Conservation (phyloP, 2,113 vertebrate species). For the Rhegmatorhina hoffmannsi region DNA sequence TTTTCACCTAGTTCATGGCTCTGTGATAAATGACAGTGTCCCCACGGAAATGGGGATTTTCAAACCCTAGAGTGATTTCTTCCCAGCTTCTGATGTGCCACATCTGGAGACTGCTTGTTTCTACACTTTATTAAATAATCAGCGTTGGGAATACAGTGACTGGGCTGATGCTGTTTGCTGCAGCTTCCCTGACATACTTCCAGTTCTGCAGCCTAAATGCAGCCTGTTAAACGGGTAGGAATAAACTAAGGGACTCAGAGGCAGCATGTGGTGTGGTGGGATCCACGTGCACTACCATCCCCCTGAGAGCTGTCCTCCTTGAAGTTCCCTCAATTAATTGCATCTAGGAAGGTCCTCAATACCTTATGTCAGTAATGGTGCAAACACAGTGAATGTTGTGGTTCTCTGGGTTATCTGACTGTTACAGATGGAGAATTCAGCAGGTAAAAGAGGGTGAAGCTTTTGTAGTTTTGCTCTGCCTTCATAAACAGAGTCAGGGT, state of each 20-base stretch:
- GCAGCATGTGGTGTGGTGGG: neutral
- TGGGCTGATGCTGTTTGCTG: neutral
- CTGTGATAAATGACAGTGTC: neutral
- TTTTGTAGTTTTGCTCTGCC: neutral
- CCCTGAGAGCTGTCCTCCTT: neutral
- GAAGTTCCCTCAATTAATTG: neutral
- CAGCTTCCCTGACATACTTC: neutral
- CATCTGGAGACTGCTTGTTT: neutral
- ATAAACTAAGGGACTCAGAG: neutral
- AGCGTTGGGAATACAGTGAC: neutral
- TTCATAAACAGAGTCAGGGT: neutral
- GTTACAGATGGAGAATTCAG: neutral
- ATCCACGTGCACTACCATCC: neutral
- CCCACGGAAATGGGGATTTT: neutral
- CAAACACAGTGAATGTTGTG: fast-evolving
- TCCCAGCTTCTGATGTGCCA: neutral
- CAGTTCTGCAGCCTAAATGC: neutral
- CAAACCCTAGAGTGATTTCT: neutral
- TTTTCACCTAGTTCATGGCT: neutral
- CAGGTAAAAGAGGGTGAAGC: neutral
- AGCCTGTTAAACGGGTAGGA: neutral
- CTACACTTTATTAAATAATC: neutral
- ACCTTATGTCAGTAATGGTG: neutral
- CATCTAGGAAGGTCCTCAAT: neutral
- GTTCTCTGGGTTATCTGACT: neutral